Evolutionary conservation across 2,797 vertebrate species (phyloP), one percentile per base, ranked within the genome.

Genomic region (Xerus rutilus): DNA sequence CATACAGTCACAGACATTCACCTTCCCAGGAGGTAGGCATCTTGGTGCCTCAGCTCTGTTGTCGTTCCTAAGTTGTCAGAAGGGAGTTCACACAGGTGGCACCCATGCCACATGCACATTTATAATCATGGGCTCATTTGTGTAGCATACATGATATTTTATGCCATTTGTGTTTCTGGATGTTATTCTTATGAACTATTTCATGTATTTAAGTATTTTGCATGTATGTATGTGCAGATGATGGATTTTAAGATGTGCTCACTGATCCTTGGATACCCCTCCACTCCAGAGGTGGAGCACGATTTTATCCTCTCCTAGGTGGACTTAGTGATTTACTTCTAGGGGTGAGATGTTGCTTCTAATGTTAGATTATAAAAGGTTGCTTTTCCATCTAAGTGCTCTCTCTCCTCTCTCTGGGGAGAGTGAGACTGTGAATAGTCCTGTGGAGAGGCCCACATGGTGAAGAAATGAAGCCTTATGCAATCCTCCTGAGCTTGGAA

Each of bases 121-220:
- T 28, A 62, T 23, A 86, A 77, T 90, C 65, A 93, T 23, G 21
- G 21, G 2, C 25, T 14, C 43, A 13, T 52, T 89, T 88, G 72
- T 49, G 93, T 64, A 79, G 89, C 49, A 83, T 67, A 25, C 14
- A 30, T 78, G 10, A 76, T 82, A 49, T 93, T 74, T 84, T 95
- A 72, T 49, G 52, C 3, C 17, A 81, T 45, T 59, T 57, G 8
- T 39, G 91, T 91, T 88, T 70, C 10, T 77, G 14, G 7, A 45
- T 59, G 17, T 77, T 7, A 74, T 96, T 74, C 57, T 74, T 88
- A 83, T 91, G 18, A 86, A 95, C 49, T 32, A 74, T 64, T 77
- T 87, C 45, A 43, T 39, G 28, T 20, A 57, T 45, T 67, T 76
- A 87, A 39, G 28, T 30, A 47, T 45, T 90, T 73, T 89, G 35